These are phyloP conservation scores for Synanthedon vespiformis DNA, from an alignment of 2,888 invertebrate species.

Conservation along the genomic window DNA sequence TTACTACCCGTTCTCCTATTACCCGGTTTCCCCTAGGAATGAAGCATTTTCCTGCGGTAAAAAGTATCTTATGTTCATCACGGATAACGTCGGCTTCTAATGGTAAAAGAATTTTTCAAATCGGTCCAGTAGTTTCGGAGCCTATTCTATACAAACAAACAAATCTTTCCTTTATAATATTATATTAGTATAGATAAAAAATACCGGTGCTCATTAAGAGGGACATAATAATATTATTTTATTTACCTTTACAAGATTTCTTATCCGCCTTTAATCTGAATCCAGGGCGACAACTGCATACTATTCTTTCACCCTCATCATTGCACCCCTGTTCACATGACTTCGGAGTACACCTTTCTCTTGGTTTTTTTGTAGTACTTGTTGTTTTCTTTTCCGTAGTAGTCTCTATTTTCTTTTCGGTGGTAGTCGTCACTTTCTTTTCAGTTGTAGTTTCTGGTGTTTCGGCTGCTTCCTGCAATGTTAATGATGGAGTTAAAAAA, in stretches of 20 bases:
- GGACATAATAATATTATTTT: no score
- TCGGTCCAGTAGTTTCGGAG: no score
- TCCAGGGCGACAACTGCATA: slow-evolving; percentile 42
- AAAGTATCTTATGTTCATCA: no score
- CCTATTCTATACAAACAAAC: no score
- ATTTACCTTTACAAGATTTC: slow-evolving; percentile 48
- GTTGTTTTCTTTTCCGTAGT: slow-evolving; percentile 15
- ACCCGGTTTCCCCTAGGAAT: no score
- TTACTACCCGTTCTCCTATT: no score
- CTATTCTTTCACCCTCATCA: slow-evolving; percentile 33
- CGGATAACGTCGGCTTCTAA: no score
- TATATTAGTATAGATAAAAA: no score
- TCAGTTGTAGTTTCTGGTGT: slow-evolving; percentile 31
- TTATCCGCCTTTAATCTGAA: slow-evolving; percentile 42
- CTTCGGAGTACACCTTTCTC: slow-evolving; percentile 33
- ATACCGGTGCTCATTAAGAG: background rate
- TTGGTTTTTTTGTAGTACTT: slow-evolving; percentile 13
- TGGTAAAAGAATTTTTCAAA: no score
- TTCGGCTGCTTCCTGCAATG: slow-evolving; percentile 37
- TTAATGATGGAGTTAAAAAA: background rate
- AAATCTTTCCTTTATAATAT: no score
- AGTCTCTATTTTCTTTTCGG: slow-evolving; percentile 18
- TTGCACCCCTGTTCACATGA: slow-evolving; percentile 49
- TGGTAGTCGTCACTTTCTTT: slow-evolving; percentile 7
- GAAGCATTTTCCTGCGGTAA: no score